Base-by-base conservation (phyloP, 2,113 vertebrate genomes). In the Hymenochirus boettgeri region DNA sequence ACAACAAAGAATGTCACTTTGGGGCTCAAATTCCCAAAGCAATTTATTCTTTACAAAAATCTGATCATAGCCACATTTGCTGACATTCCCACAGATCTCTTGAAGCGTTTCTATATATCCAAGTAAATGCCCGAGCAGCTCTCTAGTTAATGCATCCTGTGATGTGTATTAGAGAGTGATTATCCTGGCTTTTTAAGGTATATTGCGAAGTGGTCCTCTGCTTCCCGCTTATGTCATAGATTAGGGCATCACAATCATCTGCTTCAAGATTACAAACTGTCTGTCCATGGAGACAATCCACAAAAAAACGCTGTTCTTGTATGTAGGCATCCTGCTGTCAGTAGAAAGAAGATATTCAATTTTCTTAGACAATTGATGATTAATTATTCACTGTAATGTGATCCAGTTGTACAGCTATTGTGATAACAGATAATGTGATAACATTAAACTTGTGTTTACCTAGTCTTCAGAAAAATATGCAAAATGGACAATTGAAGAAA, bases 1-100 rank as follows among this genome's bases (percentile, higher is more conserved):
- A 69, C 65, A 60, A 69, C 57, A 69, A 51, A 62, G 47, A 51
- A 52, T 69, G 65, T 69, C 65, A 69, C 65, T 60, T 69, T 69
- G 65, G 65, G 65, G 56, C 52, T 6, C 23, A 59, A 51, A 69
- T 53, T 69, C 65, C 56, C 65, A 53, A 27, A 69, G 56, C 65
- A 60, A 69, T 69, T 69, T 69, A 60, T 69, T 69, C 47, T 60
- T 53, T 29, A 23, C 25, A 53, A 60, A n/a, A 60, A 69, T 60
- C 47, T 69, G 65, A 59, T 53, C 33, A 24, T 39, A 23, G 22
- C 22, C 35, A 42, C 46, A 15, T 21, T 51, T 33, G 21, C 18
- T 42, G 47, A 51, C 64, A 66, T 45, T 50, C 21, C 37, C 35
- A 21, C 35, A 42, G 35, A 55, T 29, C 25, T 45, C 11, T 4